Conservation (phyloP, 2,888 invertebrate genomes). For the Dermolepida albohirtum region DNA sequence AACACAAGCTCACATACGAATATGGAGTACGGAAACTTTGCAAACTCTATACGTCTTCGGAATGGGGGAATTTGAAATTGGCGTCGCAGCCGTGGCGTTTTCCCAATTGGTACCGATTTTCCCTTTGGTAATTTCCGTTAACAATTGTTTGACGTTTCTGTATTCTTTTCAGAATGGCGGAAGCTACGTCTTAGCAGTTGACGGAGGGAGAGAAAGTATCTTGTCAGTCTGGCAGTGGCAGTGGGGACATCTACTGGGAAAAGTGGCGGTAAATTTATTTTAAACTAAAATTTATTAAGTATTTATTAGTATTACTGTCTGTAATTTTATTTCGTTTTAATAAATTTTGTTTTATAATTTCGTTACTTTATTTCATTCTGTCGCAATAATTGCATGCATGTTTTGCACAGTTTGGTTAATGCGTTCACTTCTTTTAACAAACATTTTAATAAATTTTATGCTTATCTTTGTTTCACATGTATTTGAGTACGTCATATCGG, state of each 20-base stretch:
- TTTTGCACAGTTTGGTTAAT: constrained; percentile 12
- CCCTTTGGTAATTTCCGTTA: background rate
- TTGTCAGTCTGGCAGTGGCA: constrained; percentile 97
- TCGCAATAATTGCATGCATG: constrained; percentile 6
- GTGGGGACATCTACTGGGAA: constrained; percentile 91
- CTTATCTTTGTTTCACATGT: constrained; percentile 1
- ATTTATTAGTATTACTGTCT: too few species aligned
- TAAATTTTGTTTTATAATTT: background rate
- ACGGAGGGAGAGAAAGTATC: constrained; percentile 89
- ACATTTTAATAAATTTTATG: background rate
- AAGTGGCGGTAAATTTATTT: constrained; percentile 83
- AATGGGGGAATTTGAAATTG: constrained; percentile 89
- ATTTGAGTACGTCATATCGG: background rate
- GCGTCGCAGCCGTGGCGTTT: constrained; percentile 89
- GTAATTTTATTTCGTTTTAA: too few species aligned
- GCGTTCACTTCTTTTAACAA: background rate
- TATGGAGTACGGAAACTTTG: constrained; percentile 92
- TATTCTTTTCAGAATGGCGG: constrained; percentile 79
- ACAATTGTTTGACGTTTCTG: background rate
- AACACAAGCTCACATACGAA: constrained; percentile 89
- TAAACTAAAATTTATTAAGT: background rate
- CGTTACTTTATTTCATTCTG: constrained; percentile 2
- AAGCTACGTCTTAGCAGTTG: constrained; percentile 89
- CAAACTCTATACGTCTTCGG: constrained; percentile 92
- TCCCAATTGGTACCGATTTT: constrained; percentile 83